phyloP scores from a whole-genome alignment of 2,888 invertebrate genomes.

The Meteorus colon region DNA sequence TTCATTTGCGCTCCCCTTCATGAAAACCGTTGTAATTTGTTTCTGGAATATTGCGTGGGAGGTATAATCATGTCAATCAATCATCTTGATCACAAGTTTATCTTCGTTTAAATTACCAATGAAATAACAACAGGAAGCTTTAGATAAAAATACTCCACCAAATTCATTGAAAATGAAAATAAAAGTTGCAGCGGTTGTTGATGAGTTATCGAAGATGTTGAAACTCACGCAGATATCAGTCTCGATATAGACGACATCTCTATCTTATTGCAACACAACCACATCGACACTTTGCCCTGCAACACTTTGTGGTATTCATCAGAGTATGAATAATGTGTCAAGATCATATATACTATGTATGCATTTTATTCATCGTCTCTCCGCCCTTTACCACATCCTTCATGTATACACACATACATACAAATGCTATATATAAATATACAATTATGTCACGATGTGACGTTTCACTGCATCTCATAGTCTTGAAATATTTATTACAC shows the following conservation, averaged over 20 bases:
- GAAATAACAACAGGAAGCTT: too few species aligned
- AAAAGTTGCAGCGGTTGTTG: too few species aligned
- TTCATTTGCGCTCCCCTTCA: too few species aligned
- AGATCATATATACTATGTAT: not conserved
- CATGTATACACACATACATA: not conserved
- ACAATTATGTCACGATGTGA: not conserved
- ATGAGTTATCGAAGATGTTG: too few species aligned
- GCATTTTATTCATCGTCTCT: constrained; percentile 1
- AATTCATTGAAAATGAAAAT: too few species aligned
- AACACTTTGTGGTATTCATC: not conserved
- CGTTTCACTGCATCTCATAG: not conserved
- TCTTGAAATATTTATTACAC: not conserved
- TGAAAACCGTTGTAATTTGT: too few species aligned
- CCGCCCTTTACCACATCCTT: not conserved
- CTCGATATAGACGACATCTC: constrained; percentile 28
- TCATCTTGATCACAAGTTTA: too few species aligned
- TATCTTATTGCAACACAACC: constrained; percentile 24
- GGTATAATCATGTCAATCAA: too few species aligned
- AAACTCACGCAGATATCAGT: constrained; percentile 7
- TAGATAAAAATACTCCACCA: too few species aligned
- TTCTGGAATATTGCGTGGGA: too few species aligned
- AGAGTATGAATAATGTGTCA: constrained; percentile 19
- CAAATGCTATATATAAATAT: not conserved
- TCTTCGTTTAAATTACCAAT: too few species aligned
- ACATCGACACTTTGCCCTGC: constrained; percentile 6